These are phyloP conservation scores for Microhierax caerulescens DNA, from an alignment of 2,797 vertebrate species.

Conservation along the genomic window DNA sequence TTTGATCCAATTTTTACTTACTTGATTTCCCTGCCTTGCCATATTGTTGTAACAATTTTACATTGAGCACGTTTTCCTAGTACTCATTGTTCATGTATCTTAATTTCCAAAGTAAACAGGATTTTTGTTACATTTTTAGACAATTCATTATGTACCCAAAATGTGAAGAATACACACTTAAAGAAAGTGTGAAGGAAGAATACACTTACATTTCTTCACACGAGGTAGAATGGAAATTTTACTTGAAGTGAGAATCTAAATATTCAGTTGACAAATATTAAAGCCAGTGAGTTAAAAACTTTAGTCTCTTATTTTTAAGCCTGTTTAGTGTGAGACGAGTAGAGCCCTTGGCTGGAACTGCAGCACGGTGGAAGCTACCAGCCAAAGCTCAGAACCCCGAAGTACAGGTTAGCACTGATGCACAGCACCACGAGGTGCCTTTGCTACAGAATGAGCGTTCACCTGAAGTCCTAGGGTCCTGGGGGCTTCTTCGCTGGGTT, in stretches of 20 bases:
- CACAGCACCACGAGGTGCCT: not conserved
- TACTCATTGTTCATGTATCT: not conserved
- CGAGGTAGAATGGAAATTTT: rapidly evolving
- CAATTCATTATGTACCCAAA: not conserved
- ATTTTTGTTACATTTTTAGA: not conserved
- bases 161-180: not conserved
- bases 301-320: not conserved
- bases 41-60: not conserved
- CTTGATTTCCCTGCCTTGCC: not conserved
- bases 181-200: not conserved
- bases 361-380: not conserved
- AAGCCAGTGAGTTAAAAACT: not conserved
- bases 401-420: not conserved
- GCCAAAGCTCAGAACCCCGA: not conserved
- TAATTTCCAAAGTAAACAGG: not conserved
- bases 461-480: not conserved
- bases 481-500: not conserved
- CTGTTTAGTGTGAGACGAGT: not conserved
- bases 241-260: not conserved
- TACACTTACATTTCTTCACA: not conserved
- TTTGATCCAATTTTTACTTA: not conserved
- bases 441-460: not conserved
- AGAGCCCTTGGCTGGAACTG: not conserved
- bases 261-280: not conserved
- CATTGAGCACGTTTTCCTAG: not conserved